Evolutionary conservation across 2,888 invertebrate species (phyloP), one percentile per base, ranked within the genome.

Genomic region (Acronicta psi): DNA sequence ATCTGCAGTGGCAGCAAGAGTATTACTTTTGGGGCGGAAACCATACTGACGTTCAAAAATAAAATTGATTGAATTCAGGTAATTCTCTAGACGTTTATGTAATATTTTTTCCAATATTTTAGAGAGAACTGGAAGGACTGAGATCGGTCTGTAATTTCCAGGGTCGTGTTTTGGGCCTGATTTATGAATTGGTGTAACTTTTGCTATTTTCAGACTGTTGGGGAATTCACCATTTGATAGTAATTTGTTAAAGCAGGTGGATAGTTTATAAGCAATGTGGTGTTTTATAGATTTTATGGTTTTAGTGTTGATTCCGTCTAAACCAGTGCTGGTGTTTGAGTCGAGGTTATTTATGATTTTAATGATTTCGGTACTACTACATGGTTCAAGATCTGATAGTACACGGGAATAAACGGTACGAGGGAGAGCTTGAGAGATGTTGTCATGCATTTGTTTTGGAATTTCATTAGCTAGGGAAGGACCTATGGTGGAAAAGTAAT

Each of bases 171-270:
- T 55, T 23, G 4, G 1, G n/a, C 44, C 56, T 14, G 56, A 49
- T 44, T 52, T 52, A 13, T 25, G 43, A 6, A 52, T 37, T 13
- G 52, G 52, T 4, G 37, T 52, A 8, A 52, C 38, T 47, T 47
- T 49, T 8, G 56, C 49, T 11, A 44, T 34, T 42, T 56, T 56
- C 6, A 56, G 16, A 14, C 8, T 29, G 23, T 49, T 14, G 9
- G 56, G 49, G 11, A 56, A 56, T 8, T 7, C 17, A 13, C 56
- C 56, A 11, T 29, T n/a, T 5, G 6, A 3, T 43, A 56, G 16
- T n/a, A 41, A 40, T 20, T 18, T 41, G 16, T 51, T 51, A 2
- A 51, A n/a, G 8, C 42, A 14, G 3, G 34, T 14, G 1, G n/a
- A 8, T 42, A 51, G n/a, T 0, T 51, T 13, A 13, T 34, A 11